phyloP scores from a whole-genome alignment of 2,888 invertebrate species.

The Micoletzkya japonica region DNA sequence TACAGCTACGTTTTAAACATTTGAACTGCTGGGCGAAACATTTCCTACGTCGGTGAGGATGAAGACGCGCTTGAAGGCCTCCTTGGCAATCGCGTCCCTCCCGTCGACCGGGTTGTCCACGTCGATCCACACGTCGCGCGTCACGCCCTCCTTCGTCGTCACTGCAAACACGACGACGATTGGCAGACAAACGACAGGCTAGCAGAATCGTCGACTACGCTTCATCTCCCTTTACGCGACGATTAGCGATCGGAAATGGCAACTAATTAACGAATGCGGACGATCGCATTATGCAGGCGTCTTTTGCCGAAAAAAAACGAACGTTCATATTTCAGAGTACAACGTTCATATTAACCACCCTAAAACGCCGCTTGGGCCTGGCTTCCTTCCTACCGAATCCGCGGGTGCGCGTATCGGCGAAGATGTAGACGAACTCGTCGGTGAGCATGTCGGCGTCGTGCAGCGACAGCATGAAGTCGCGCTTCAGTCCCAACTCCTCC shows the following conservation, averaged over 20 bases:
- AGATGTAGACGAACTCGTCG: constrained; percentile 54
- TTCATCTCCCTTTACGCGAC: too few species aligned
- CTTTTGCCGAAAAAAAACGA: not conserved
- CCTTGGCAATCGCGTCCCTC: constrained; percentile 11
- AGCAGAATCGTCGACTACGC: too few species aligned
- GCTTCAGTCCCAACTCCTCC: constrained; percentile 26
- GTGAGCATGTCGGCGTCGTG: constrained; percentile 42
- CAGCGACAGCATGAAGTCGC: constrained; percentile 34
- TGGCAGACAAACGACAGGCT: too few species aligned
- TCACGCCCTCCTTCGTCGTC: constrained; percentile 1
- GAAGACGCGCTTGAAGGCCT: constrained; percentile 12
- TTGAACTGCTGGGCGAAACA: too few species aligned
- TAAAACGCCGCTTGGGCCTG: too few species aligned
- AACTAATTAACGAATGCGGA: too few species aligned
- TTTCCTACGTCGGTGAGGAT: constrained; percentile 21
- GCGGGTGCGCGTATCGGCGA: constrained; percentile 42
- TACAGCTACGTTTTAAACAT: too few species aligned
- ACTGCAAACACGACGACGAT: too few species aligned
- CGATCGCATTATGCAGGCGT: too few species aligned
- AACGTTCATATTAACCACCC: not conserved
- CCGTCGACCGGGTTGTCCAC: not conserved
- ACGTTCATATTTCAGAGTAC: not conserved
- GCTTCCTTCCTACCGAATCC: constrained; percentile 37
- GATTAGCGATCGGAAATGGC: too few species aligned
- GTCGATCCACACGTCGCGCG: constrained; percentile 18